Evolutionary conservation across 2,113 vertebrate species (phyloP), one percentile per base, ranked within the genome.

Genomic region (Xerus inauris): DNA sequence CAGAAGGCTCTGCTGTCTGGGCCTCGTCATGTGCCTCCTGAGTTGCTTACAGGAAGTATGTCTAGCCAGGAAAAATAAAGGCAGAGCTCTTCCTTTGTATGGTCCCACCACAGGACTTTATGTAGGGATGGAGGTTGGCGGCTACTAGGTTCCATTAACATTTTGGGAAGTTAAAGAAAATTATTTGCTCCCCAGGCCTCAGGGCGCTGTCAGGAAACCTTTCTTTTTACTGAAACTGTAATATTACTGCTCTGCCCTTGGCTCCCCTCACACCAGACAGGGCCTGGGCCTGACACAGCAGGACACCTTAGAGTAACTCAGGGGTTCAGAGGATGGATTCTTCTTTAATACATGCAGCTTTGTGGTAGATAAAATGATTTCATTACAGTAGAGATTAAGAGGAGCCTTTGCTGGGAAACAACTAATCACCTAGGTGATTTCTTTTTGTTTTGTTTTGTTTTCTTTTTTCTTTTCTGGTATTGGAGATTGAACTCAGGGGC

Each of bases 161-260:
- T 80, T 72, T 47, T 0, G 2, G 88, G 47, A 45, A 62, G n/a
- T 69, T 59, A 69, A 54, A 62, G 49, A 57, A 85, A 89, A 17
- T 28, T 13, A 12, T 47, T 89, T 62, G 87, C 51, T 1, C 4
- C 69, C 30, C 42, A 13, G 76, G 81, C 87, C 51, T 13, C 20
- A 28, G 26, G 75, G 32, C 17, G 16, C n/a, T 9, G 2, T 7
- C n/a, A 0, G 20, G 3, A 1, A 72, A 19, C 49, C 79, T 49
- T 20, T 1, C 2, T 62, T 65, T 57, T 30, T n/a, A 75, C 57
- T 32, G 19, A 22, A 30, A 40, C 20, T 22, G 17, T 40, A 38
- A 35, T 0, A 0, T 38, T 14, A 67, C n/a, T 7, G 0, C 0
- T 62, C 71, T 84, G n/a, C 0, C 0, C 10, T 5, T 1, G 72